phyloP scores from a whole-genome alignment of 2,888 invertebrate species.

The Loripinus fragilis region DNA sequence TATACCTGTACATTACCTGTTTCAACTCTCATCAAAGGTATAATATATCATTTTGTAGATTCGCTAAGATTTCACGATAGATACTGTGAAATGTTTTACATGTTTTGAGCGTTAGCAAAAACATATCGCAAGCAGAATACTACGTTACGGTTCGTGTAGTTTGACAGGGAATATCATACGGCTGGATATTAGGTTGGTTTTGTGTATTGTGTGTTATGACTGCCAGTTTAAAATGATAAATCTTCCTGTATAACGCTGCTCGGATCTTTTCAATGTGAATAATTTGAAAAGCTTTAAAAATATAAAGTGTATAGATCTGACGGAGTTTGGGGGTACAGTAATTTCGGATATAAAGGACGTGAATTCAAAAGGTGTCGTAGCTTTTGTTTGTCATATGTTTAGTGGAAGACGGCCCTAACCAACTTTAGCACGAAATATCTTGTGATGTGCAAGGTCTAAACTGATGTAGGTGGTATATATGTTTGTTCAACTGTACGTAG shows the following conservation, averaged over 20 bases:
- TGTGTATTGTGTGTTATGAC: constrained; percentile 2
- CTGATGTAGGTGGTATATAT: too few species aligned
- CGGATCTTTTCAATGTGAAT: constrained; percentile 10
- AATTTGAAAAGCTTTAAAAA: background rate
- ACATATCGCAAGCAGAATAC: constrained; percentile 10
- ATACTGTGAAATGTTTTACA: background rate
- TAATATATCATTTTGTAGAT: constrained; percentile 13
- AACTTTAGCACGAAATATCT: too few species aligned
- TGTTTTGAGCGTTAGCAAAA: constrained; percentile 4
- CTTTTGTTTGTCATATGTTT: background rate
- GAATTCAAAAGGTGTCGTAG: background rate
- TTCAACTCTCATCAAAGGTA: background rate
- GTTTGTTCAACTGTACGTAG: too few species aligned
- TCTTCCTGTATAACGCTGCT: background rate
- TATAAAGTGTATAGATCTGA: constrained; percentile 9
- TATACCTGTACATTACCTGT: background rate
- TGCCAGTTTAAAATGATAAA: background rate
- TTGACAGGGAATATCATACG: background rate
- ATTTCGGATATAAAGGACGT: constrained; percentile 18
- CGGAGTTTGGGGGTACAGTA: background rate
- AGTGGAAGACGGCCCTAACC: too few species aligned
- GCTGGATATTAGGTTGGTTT: background rate
- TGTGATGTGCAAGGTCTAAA: too few species aligned
- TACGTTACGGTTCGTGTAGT: background rate
- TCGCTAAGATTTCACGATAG: constrained; percentile 9